These are phyloP conservation scores for Cataglyphis hispanica DNA, from an alignment of 1,140 invertebrate genomes.

Conservation along the genomic window DNA sequence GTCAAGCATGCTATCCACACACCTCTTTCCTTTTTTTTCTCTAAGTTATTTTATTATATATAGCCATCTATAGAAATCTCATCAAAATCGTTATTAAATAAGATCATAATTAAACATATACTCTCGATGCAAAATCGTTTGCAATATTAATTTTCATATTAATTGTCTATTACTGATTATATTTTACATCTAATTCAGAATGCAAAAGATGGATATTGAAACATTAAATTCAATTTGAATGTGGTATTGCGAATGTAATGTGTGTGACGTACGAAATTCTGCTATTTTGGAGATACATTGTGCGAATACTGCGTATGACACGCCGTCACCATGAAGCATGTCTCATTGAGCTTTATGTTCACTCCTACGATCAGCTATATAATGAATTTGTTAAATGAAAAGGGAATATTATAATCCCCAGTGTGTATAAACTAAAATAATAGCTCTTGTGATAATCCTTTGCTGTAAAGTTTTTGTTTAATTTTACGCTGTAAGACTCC, in stretches of 20 bases:
- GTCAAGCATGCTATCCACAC: neutral
- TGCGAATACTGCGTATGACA: neutral
- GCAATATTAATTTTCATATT: neutral
- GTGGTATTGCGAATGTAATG: neutral
- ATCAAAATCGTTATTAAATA: neutral
- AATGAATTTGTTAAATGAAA: constrained; percentile 25
- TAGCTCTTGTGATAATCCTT: neutral
- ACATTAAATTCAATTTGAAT: neutral
- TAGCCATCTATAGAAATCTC: neutral
- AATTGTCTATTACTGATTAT: neutral
- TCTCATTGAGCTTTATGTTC: constrained; percentile 44
- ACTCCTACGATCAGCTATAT: neutral
- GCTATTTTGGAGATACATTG: neutral
- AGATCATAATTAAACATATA: neutral
- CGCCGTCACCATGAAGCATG: constrained; percentile 27
- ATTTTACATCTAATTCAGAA: neutral
- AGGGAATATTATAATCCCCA: neutral
- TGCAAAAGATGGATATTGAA: neutral
- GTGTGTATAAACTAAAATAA: neutral
- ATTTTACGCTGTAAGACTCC: neutral
- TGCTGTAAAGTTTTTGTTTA: neutral
- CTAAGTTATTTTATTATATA: neutral
- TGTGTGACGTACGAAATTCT: constrained; percentile 23
- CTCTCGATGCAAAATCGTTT: neutral
- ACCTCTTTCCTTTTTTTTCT: too few relatives aligned